Evolutionary conservation across 1,140 invertebrate genomes (phyloP).

Genomic region (Psilanteris sp.): DNA sequence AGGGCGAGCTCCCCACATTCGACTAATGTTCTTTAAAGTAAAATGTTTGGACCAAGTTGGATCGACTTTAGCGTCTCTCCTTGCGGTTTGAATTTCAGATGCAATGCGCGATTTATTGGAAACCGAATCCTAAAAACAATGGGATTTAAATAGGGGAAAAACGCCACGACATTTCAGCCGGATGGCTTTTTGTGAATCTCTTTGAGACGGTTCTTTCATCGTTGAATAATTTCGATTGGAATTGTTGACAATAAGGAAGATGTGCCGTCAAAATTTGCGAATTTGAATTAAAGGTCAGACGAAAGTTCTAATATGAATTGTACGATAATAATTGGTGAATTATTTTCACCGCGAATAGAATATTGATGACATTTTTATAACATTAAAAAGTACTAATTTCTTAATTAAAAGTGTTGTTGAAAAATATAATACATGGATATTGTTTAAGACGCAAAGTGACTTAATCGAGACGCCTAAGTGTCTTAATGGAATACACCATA

Average conservation of each 20-base stretch:
- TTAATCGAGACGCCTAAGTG: no score
- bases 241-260: neutral
- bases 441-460: no score
- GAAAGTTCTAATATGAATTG: no score
- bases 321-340: no score
- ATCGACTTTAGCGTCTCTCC: constrained; percentile 48
- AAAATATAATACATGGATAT: no score
- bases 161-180: constrained; percentile 30
- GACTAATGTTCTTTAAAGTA: constrained; percentile 62
- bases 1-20: constrained; percentile 55
- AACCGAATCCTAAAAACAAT: constrained; percentile 62
- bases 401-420: no score
- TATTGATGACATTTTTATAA: no score
- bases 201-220: constrained; percentile 25
- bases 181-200: constrained; percentile 38
- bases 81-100: constrained; percentile 60
- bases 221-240: constrained; percentile 32
- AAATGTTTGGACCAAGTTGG: constrained; percentile 58
- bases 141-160: constrained; percentile 58
- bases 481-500: no score
- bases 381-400: no score
- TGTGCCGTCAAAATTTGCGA: no score
- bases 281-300: no score
- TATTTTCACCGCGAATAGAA: no score
- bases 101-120: constrained; percentile 60